Evolutionary conservation across 2,113 vertebrate species (phyloP), one percentile per base, ranked within the genome.

Genomic region (Cacatua alba): DNA sequence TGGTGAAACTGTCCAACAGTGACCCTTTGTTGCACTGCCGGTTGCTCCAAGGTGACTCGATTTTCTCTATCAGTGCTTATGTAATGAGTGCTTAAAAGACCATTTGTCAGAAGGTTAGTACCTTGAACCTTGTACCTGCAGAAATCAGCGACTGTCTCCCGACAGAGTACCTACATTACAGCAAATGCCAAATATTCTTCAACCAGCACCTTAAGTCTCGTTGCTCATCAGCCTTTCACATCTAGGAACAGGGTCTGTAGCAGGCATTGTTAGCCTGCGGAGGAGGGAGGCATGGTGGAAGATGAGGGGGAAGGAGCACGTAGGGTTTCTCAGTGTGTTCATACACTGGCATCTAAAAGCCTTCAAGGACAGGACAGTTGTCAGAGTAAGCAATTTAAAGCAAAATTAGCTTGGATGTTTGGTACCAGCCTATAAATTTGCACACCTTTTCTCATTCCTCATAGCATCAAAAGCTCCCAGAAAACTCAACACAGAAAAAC

Each of bases 11-110:
- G 44, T 98, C 98, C 11, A 97, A 82, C 96, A 99, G 99, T 29
- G 98, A 99, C 74, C 97, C 98, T 4, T 74, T 97, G 72, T 95
- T 99, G 31, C 93, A 97, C 81, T 96, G 98, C 65, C 82, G 76
- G 0, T 26, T 83, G 15, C 92, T 96, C 48, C 98, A 98, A 98
- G 98, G 98, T 99, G 97, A 95, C 41, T 82, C 62, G 17, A 3
- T 53, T 60, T 86, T 81, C 49, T 53, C 4, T 71, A 1, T 37
- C 37, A 37, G 37, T 37, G 37, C 37, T 37, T 76, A 28, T 21
- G 3, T 39, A 62, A 33, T 17, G 2, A 35, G 11, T 35, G 41
- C 57, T 41, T 52, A 31, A 68, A 76, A 60, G 20, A 67, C 16
- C 17, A 3, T 37, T 25, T 39, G 20, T 26, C 9, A 43, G 26